A percentile compares a stretch with the other conserved stretches of the same genome.
These are phyloP conservation scores for Papilio polytes DNA, from an alignment of 1,140 invertebrate genomes.

Conservation along the genomic window DNA sequence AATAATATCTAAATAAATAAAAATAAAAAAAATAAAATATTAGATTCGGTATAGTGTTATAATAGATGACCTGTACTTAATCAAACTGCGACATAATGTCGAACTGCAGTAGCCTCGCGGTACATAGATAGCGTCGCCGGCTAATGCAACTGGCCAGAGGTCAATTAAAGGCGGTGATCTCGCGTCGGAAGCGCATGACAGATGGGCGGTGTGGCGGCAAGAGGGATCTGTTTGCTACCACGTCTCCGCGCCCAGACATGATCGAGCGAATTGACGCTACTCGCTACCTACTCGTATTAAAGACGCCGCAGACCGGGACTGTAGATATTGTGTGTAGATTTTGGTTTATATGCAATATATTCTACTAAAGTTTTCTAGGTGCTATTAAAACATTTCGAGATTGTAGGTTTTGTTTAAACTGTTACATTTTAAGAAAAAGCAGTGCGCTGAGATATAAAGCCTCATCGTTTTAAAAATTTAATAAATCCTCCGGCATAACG, in stretches of 20 bases:
- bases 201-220: conserved; percentile 48
- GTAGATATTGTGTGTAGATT: background rate
- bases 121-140: conserved; percentile 5
- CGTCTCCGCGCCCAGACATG: conserved; percentile 33
- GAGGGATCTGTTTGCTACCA: conserved; percentile 44
- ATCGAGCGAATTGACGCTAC: conserved; percentile 42
- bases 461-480: conserved; percentile 21
- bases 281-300: conserved; percentile 2
- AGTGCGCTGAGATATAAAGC: background rate
- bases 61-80: background rate
- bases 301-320: background rate
- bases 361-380: background rate
- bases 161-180: conserved; percentile 58
- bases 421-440: background rate
- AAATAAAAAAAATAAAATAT: too few species aligned
- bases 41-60: background rate
- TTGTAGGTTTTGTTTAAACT: background rate
- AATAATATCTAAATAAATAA: too few species aligned
- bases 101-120: background rate
- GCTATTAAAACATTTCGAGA: background rate
- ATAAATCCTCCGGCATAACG: conserved; percentile 38
- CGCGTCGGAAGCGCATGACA: conserved; percentile 59
- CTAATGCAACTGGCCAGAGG: conserved; percentile 43
- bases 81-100: background rate
- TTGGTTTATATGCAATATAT: background rate